Evolutionary conservation across 2,888 invertebrate genomes (phyloP).

Genomic region (Parnassius orleans): DNA sequence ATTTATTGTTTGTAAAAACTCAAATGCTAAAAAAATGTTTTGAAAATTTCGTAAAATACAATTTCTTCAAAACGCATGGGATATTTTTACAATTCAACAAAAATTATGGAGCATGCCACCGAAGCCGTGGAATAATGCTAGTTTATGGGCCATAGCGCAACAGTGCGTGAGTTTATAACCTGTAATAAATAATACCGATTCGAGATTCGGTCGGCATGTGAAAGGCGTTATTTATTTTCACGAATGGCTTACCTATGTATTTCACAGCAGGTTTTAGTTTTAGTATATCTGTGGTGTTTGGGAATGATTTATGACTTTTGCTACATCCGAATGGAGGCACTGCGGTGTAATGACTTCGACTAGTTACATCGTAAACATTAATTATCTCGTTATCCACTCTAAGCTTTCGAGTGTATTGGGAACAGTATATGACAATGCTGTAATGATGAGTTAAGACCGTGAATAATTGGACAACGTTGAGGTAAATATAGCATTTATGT

Average conservation of each 20-base stretch:
- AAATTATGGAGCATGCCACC: constrained; percentile 1
- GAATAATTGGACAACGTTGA: constrained; percentile 12
- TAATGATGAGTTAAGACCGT: constrained; percentile 24
- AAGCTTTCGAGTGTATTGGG: constrained; percentile 25
- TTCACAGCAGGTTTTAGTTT: constrained; percentile 21
- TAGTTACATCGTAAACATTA: constrained; percentile 25
- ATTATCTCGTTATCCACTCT: constrained; percentile 27
- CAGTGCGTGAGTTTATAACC: constrained; percentile 35
- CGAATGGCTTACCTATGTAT: constrained; percentile 32
- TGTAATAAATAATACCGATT: constrained; percentile 35
- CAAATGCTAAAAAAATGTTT: no score
- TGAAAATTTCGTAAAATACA: no score
- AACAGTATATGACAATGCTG: constrained; percentile 25
- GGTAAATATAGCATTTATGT: no score
- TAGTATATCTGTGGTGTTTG: constrained; percentile 17
- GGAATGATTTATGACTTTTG: constrained; percentile 25
- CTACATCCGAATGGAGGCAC: constrained; percentile 11
- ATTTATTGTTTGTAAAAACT: no score
- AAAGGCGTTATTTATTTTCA: constrained; percentile 33
- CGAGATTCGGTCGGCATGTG: constrained; percentile 33
- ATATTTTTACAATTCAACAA: no score
- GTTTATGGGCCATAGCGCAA: constrained; percentile 34
- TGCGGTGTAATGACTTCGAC: constrained; percentile 22
- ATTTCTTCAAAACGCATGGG: no score
- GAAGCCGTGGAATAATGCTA: constrained; percentile 29